Evolutionary conservation across 1,140 invertebrate species (phyloP).

Genomic region (Hermetia illucens): DNA sequence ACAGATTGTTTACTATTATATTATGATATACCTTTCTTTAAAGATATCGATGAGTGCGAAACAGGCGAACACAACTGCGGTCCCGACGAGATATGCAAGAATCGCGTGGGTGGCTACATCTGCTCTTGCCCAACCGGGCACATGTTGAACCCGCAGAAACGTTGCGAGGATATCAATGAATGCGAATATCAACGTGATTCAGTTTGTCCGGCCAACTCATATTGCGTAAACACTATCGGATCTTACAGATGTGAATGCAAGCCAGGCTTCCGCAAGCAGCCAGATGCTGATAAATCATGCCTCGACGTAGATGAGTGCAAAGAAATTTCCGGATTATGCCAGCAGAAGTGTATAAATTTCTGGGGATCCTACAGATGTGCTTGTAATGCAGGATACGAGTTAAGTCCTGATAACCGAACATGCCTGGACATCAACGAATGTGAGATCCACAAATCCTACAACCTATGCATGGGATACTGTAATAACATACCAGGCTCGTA

Average conservation of each 20-base stretch:
- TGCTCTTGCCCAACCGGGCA: constrained; percentile 60
- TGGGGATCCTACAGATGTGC: constrained; percentile 70
- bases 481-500: constrained; percentile 80
- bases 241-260: constrained; percentile 70
- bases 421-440: constrained; percentile 85
- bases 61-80: constrained; percentile 50
- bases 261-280: constrained; percentile 50
- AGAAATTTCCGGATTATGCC: constrained; percentile 48
- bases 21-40: constrained; percentile 1
- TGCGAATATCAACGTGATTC: constrained; percentile 39
- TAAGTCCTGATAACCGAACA: constrained; percentile 59
- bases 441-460: constrained; percentile 47
- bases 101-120: constrained; percentile 55
- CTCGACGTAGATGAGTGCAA: constrained; percentile 53
- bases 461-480: constrained; percentile 72
- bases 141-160: constrained; percentile 44
- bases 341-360: constrained; percentile 71
- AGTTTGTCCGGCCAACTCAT: constrained; percentile 40
- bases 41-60: constrained; percentile 55
- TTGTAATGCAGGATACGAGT: constrained; percentile 56
- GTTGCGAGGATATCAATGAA: constrained; percentile 82
- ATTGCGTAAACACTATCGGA: constrained; percentile 67
- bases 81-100: constrained; percentile 55
- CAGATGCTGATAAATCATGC: constrained; percentile 35
- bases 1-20: constrained; percentile 1